Conservation (phyloP, 2,888 invertebrate species). For the Periphyllus acericola region DNA sequence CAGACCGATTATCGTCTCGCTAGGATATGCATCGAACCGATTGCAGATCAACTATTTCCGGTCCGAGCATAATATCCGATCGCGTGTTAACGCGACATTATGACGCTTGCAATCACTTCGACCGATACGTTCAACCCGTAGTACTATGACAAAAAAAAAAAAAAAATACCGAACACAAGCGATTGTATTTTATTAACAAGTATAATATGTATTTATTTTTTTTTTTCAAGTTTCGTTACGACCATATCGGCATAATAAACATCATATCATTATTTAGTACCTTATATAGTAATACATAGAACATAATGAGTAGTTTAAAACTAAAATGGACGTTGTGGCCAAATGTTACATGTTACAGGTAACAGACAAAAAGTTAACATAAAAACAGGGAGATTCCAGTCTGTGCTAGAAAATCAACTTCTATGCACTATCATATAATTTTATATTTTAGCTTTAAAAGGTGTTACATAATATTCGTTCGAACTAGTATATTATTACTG, state of each 20-base stretch:
- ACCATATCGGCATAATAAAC: slow-evolving; percentile 50
- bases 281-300: slow-evolving; percentile 33
- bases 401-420: slow-evolving; percentile 41
- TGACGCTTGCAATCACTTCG: no score
- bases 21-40: no score
- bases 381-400: slow-evolving; percentile 49
- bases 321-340: slow-evolving; percentile 51
- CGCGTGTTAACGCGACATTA: no score
- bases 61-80: no score
- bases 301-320: slow-evolving; percentile 46
- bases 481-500: slow-evolving; percentile 35
- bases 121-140: no score
- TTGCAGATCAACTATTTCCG: no score
- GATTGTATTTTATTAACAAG: slow-evolving; percentile 50
- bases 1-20: no score
- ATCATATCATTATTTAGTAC: slow-evolving; percentile 27
- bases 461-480: slow-evolving; percentile 20
- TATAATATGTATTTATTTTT: slow-evolving; percentile 48
- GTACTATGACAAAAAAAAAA: no score
- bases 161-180: not conserved
- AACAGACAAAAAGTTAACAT: slow-evolving; percentile 38
- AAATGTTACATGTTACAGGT: slow-evolving; percentile 43
- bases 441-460: slow-evolving; percentile 20
- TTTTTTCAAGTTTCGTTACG: slow-evolving; percentile 30
- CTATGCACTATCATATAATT: slow-evolving; percentile 29